Evolutionary conservation across 2,113 vertebrate species (phyloP).

Genomic region (Telmatochromis brachygnathus): DNA sequence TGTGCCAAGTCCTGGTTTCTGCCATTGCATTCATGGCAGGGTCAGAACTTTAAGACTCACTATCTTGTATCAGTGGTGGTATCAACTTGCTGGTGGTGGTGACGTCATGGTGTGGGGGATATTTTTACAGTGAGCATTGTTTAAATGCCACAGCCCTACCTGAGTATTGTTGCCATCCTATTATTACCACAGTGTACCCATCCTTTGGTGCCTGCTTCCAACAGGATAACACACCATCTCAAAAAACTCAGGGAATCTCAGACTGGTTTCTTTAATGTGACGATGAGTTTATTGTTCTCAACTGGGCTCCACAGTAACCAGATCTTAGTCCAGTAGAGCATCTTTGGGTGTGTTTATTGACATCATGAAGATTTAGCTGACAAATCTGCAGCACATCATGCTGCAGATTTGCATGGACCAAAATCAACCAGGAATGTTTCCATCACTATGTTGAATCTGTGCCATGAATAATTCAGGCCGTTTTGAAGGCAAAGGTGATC

Average conservation of each 20-base stretch:
- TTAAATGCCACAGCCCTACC: not conserved
- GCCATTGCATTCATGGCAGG: not conserved
- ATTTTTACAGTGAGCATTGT: not conserved
- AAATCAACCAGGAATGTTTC: not conserved
- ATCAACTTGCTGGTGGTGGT: not conserved
- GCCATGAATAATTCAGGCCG: not conserved
- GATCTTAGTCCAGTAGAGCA: not conserved
- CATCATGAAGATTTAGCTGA: not conserved
- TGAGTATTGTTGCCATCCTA: not conserved
- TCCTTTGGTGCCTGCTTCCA: not conserved
- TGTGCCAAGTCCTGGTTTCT: not conserved
- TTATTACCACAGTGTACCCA: not conserved
- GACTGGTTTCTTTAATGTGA: not conserved
- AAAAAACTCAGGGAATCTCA: not conserved
- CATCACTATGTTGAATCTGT: not conserved
- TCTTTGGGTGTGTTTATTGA: not conserved
- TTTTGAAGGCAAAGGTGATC: not conserved
- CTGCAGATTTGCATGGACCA: not conserved
- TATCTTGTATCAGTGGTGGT: not conserved
- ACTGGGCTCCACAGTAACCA: not conserved
- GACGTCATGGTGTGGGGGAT: not conserved
- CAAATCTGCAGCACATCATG: not conserved
- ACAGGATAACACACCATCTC: not conserved
- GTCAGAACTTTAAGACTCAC: not conserved
- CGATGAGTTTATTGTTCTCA: not conserved